Base-by-base conservation (phyloP, 2,888 invertebrate genomes). In the Lordiphosa fenestrarum region DNA sequence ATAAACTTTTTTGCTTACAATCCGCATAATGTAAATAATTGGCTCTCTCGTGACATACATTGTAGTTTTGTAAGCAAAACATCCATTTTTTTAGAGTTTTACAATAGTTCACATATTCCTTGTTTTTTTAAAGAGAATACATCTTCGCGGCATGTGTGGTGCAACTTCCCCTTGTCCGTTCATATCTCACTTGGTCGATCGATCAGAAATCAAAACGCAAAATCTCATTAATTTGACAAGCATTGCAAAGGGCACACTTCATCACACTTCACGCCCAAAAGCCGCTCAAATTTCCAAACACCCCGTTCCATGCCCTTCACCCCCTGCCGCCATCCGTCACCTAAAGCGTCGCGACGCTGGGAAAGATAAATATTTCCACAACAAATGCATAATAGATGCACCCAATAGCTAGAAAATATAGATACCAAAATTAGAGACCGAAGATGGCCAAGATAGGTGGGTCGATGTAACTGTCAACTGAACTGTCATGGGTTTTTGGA, bases 221-320 rank as follows among this genome's bases (percentile, higher is more conserved):
- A 84, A 84, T 80, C 80, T 82, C 83, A 80, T 80, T 80, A 80
- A 80, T 82, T 66, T 82, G 80, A 80, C 80, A 80, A 61, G 73
- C 69, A 10, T 9, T 30, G 9, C 30, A 41, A 39, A 30, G 33
- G 41, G 41, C 40, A 39, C 53, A 46, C 47, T 46, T 46, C 46
- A 46, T 30, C 42, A 23, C 66, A 52, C 56, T 39, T 23, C 50
- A 48, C 36, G 47, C 55, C 40, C 10, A 25, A 41, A 23, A 23
- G 38, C 40, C 36, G 21, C 39, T 58, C 53, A 33, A 9, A 48
- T 53, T 48, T 46, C 54, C 30, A 30, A 30, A 30, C 30, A 9
- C 30, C 30, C 30, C 30, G 9, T 30, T 30, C 30, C 30, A 3
- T 30, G 9, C 30, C 30, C 0, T 30, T 30, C 30, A 7, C 9